phyloP scores from a whole-genome alignment of 2,113 vertebrate species.

The Antechinus stuartii region DNA sequence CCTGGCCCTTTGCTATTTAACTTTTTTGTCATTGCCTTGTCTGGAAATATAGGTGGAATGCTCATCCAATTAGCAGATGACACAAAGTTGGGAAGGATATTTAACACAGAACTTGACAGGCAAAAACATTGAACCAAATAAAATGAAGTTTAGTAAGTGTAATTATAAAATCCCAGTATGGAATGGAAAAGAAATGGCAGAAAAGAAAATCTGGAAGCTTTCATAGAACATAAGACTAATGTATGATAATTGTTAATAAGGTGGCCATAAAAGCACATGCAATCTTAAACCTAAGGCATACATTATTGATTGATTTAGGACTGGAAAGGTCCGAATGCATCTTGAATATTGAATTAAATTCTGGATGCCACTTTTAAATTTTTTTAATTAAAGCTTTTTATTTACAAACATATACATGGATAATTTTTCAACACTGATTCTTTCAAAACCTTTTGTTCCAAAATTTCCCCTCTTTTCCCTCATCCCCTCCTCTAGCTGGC shows the following conservation, averaged over 20 bases:
- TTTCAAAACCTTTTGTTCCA: too few species aligned
- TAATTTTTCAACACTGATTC: too few species aligned
- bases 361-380: not conserved
- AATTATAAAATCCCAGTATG: not conserved
- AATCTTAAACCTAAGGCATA: not conserved
- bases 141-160: not conserved
- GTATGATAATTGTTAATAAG: not conserved
- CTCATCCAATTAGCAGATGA: not conserved
- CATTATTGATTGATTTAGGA: not conserved
- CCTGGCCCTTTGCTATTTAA: not conserved
- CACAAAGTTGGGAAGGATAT: not conserved
- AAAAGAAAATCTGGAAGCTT: not conserved
- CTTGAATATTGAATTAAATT: not conserved
- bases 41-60: not conserved
- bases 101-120: not conserved
- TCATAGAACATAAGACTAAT: not conserved
- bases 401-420: too few species aligned
- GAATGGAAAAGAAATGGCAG: not conserved
- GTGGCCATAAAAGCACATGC: not conserved
- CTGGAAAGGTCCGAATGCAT: not conserved
- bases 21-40: not conserved
- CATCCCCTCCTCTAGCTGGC: too few species aligned
- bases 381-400: too few species aligned
- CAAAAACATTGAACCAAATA: not conserved
- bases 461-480: too few species aligned